These are phyloP conservation scores for Albula glossodonta DNA, from an alignment of 2,113 vertebrate species.

Conservation along the genomic window DNA sequence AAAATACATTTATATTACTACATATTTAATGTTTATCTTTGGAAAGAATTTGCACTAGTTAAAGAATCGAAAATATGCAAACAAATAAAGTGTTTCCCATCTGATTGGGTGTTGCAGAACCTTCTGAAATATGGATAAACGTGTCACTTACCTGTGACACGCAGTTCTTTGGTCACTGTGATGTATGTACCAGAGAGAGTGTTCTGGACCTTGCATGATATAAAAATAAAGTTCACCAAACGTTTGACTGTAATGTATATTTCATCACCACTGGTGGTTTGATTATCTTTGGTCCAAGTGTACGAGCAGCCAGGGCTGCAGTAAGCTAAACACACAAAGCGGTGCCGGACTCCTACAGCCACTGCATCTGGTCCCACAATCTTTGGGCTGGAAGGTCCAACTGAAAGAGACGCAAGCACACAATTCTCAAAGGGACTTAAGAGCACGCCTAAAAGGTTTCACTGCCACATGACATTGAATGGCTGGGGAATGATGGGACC, in stretches of 20 bases:
- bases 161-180: slow-evolving; percentile 9
- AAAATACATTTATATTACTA: no score
- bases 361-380: slow-evolving; percentile 29
- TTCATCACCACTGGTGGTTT: slow-evolving; percentile 26
- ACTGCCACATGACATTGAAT: background rate
- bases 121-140: no score
- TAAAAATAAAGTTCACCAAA: background rate
- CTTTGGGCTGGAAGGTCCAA: background rate
- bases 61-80: no score
- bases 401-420: background rate
- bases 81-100: no score
- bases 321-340: slow-evolving; percentile 28
- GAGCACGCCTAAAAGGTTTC: background rate
- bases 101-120: no score
- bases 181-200: background rate
- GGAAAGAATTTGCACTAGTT: no score
- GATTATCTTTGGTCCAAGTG: slow-evolving; percentile 42
- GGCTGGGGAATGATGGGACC: background rate
- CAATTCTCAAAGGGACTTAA: background rate
- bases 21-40: no score
- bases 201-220: slow-evolving; percentile 40
- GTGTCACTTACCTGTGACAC: slow-evolving; percentile 29
- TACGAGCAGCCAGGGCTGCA: slow-evolving; percentile 43
- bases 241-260: slow-evolving; percentile 7
- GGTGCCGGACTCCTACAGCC: slow-evolving; percentile 24